phyloP scores from a whole-genome alignment of 2,797 vertebrate genomes.

The Petrocephalus schoutedeni region DNA sequence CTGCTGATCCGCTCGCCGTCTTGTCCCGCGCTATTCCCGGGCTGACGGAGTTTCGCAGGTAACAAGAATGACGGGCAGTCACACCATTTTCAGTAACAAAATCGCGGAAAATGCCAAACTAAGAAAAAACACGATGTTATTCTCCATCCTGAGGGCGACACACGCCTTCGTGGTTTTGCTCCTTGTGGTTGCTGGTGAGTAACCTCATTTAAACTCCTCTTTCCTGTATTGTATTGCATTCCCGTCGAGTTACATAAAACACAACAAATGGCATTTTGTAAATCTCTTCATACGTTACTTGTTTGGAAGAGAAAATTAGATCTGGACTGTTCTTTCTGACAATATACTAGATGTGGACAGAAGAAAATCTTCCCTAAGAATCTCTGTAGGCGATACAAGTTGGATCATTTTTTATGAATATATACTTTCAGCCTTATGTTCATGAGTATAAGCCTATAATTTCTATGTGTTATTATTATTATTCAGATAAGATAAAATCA shows the following conservation, averaged over 20 bases:
- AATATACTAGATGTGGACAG: neutral
- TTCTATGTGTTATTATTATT: too few species aligned
- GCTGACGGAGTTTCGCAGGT: neutral
- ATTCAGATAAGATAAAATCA: too few species aligned
- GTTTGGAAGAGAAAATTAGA: neutral
- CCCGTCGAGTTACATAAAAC: neutral
- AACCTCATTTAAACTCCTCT: neutral
- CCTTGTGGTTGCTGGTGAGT: conserved; percentile 35
- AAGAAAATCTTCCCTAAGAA: neutral
- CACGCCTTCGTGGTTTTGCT: neutral
- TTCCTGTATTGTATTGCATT: neutral
- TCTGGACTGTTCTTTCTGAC: neutral
- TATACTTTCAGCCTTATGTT: neutral
- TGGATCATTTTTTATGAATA: neutral
- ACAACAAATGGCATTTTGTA: neutral
- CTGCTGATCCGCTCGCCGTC: neutral
- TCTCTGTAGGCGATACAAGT: neutral
- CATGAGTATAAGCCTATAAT: neutral
- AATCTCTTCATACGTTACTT: neutral
- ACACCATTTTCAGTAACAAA: neutral
- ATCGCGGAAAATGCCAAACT: conserved; percentile 1
- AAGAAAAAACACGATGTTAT: conserved; percentile 2
- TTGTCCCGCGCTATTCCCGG: neutral
- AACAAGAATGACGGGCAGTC: neutral
- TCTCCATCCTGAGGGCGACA: neutral